Evolutionary conservation across 2,888 invertebrate species (phyloP).

Genomic region (Biston stratarius): DNA sequence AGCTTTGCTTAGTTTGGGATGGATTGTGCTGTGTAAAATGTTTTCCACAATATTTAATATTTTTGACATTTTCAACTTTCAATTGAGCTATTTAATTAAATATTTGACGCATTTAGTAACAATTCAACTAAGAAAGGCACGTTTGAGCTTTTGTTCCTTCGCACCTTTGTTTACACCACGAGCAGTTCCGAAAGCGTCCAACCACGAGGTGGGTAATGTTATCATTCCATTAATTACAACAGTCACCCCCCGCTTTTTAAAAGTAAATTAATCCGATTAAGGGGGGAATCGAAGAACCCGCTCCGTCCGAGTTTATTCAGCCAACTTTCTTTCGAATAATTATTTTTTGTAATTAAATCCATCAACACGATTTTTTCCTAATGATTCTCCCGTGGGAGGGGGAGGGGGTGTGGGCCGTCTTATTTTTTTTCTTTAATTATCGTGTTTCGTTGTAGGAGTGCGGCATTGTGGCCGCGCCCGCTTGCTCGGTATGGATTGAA

Average conservation of each 20-base stretch:
- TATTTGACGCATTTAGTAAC: no score
- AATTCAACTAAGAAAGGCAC: no score
- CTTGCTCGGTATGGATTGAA: slow-evolving; percentile 52
- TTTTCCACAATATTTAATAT: no score
- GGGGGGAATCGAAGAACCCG: slow-evolving; percentile 85
- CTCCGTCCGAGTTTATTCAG: slow-evolving; percentile 85
- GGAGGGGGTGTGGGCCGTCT: slow-evolving; percentile 60
- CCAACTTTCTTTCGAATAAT: slow-evolving; percentile 85
- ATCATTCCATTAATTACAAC: slow-evolving; percentile 86
- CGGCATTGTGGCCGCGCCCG: slow-evolving; percentile 27
- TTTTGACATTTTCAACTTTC: no score
- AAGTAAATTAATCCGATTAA: slow-evolving; percentile 87
- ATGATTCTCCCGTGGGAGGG: slow-evolving; percentile 82
- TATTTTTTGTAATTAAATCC: slow-evolving; percentile 87
- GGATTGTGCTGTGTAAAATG: no score
- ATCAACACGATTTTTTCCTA: slow-evolving; percentile 87
- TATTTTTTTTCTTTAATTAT: slow-evolving; percentile 72
- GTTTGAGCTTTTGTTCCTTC: slow-evolving; percentile 43
- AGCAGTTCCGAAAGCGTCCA: slow-evolving; percentile 70
- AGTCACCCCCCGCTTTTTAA: slow-evolving; percentile 83
- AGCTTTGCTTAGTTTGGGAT: no score
- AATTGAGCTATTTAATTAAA: no score
- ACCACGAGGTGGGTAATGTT: slow-evolving; percentile 84
- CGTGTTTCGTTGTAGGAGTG: slow-evolving; percentile 56
- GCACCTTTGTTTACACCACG: slow-evolving; percentile 54